Base-by-base conservation (phyloP, 2,888 invertebrate genomes). In the Horisme vitalbata region DNA sequence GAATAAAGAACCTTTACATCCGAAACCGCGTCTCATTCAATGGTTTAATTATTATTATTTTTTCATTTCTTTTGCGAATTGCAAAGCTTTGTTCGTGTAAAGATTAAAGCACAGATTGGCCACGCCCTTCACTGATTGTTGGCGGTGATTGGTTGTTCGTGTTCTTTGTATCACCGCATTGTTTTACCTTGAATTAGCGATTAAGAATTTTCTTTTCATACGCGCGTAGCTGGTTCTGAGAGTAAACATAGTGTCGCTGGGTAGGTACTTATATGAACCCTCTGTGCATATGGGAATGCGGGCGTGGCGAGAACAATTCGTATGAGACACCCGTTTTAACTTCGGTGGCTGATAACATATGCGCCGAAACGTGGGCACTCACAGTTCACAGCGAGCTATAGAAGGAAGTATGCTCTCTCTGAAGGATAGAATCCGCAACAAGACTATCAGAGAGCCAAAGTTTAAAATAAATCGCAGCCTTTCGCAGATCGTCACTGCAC, bases 81-180 rank as follows among this genome's bases (percentile, higher is more conserved):
- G 75, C 75, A 68, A 62, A 65, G 72, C 71, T 68, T 68, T 69
- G 75, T 77, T 81, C 65, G 68, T 73, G 74, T 71, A 63, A 73
- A 77, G 71, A 73, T 79, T 75, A 74, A 66, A 75, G 71, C 70
- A 67, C 57, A 73, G 65, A 75, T 75, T 70, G 66, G 76, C 83
- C 76, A 75, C 88, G 87, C 88, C 88, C 78, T 66, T 55, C 52
- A 57, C 58, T 70, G 69, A 71, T 72, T 72, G 67, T 62, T 59
- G 55, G 59, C 68, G 55, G 65, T 72, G 84, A 87, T 88, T 88
- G 87, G 87, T 72, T 62, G 68, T 54, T 55, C 68, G 60, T 57
- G 63, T 57, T 71, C 82, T 85, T 83, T 83, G 83, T 84, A 76
- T 64, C 65, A 68, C 78, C 76, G 75, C 76, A 77, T 79, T 81